These are phyloP conservation scores for Rhinogobius similis DNA, from an alignment of 2,113 vertebrate genomes.

Conservation along the genomic window DNA sequence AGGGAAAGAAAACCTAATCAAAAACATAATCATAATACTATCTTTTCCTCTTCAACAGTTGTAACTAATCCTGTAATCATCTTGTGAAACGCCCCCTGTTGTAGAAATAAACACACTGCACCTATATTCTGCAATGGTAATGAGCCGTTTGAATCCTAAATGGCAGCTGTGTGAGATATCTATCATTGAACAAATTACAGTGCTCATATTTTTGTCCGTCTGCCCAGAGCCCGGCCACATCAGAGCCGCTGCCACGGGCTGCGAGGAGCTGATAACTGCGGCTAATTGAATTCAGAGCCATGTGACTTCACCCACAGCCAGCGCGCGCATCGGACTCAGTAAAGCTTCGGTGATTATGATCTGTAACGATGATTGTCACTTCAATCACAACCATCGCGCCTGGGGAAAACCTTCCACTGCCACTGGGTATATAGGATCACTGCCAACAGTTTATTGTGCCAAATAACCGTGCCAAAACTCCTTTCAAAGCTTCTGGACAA, in stretches of 20 bases:
- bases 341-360: background rate
- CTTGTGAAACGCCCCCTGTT: too few relatives aligned
- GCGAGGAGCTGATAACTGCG: background rate
- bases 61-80: background rate
- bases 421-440: slow-evolving; percentile 4
- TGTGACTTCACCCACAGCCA: slow-evolving; percentile 16
- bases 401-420: background rate
- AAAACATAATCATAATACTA: background rate
- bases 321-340: slow-evolving; percentile 12
- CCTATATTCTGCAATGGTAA: background rate
- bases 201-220: slow-evolving; percentile 17
- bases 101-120: too few relatives aligned
- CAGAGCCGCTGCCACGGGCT: too few relatives aligned
- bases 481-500: background rate
- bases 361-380: slow-evolving; percentile 26
- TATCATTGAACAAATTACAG: background rate
- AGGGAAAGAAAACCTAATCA: too few relatives aligned
- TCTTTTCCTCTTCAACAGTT: background rate
- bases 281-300: slow-evolving; percentile 29
- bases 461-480: background rate
- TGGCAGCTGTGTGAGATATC: background rate
- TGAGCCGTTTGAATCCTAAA: background rate
- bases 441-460: background rate
- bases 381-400: background rate
- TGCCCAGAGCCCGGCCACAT: too few relatives aligned